These are phyloP conservation scores for Synanthedon tipuliformis DNA, from an alignment of 2,888 invertebrate genomes.

Conservation along the genomic window DNA sequence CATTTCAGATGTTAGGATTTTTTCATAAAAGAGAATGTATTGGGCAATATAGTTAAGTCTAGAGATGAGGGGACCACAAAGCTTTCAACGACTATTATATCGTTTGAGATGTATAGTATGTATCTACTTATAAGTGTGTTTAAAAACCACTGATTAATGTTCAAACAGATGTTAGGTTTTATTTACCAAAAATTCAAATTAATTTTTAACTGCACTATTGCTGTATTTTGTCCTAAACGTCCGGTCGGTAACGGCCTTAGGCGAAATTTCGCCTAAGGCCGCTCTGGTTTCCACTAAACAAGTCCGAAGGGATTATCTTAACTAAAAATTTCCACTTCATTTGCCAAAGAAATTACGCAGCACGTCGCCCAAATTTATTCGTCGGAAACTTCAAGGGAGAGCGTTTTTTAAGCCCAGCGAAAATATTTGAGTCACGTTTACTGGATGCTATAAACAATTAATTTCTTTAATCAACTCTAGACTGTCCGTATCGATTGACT, in stretches of 20 bases:
- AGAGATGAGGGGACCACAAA: too few species aligned
- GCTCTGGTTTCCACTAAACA: not conserved
- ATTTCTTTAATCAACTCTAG: slow-evolving; percentile 42
- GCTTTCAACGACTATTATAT: too few species aligned
- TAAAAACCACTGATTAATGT: too few species aligned
- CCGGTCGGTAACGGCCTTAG: not conserved
- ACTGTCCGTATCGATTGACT: not conserved
- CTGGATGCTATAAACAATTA: slow-evolving; percentile 36
- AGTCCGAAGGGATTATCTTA: not conserved
- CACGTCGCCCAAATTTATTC: not conserved
- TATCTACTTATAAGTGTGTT: too few species aligned
- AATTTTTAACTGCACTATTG: too few species aligned
- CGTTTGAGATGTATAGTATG: too few species aligned
- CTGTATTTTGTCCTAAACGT: too few species aligned
- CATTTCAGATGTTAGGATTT: too few species aligned
- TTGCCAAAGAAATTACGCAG: not conserved
- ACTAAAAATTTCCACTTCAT: not conserved
- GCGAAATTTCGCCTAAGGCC: not conserved
- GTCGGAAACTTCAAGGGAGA: slow-evolving; percentile 7
- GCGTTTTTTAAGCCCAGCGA: not conserved
- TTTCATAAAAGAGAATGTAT: too few species aligned
- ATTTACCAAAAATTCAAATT: too few species aligned
- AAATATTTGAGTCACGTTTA: slow-evolving; percentile 31
- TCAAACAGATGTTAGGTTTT: too few species aligned
- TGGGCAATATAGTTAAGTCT: too few species aligned